These are phyloP conservation scores for Pithecia hirsuta DNA, from an alignment of 2,797 vertebrate species.

Conservation along the genomic window DNA sequence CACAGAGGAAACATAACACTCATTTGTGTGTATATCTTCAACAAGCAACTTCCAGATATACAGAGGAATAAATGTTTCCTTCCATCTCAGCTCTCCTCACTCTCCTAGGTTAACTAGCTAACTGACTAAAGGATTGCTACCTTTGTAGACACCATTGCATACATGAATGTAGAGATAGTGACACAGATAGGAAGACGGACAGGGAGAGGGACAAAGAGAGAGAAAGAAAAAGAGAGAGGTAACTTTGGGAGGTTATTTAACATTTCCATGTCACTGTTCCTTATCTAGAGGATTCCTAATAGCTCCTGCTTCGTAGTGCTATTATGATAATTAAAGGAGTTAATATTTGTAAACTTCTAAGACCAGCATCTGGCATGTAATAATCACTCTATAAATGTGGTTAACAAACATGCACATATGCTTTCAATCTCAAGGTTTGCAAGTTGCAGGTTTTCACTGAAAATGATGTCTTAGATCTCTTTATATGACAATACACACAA, in stretches of 20 bases:
- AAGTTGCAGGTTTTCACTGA: not conserved
- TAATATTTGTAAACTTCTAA: not conserved
- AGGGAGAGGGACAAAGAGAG: rapidly evolving
- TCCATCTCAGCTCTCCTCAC: not conserved
- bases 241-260: not conserved
- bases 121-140: rapidly evolving
- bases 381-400: not conserved
- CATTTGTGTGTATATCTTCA: not conserved
- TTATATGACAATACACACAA: not conserved
- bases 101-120: not conserved
- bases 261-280: not conserved
- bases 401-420: rapidly evolving
- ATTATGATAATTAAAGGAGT: not conserved
- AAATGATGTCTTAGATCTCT: not conserved
- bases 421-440: not conserved
- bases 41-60: not conserved
- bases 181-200: not conserved
- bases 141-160: not conserved
- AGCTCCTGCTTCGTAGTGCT: not conserved
- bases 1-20: not conserved
- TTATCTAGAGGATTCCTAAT: not conserved
- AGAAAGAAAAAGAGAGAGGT: rapidly evolving
- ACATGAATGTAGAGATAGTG: not conserved
- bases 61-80: not conserved
- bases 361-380: not conserved